Base-by-base conservation (phyloP, 2,888 invertebrate genomes). In the Leptinotarsa juncta region DNA sequence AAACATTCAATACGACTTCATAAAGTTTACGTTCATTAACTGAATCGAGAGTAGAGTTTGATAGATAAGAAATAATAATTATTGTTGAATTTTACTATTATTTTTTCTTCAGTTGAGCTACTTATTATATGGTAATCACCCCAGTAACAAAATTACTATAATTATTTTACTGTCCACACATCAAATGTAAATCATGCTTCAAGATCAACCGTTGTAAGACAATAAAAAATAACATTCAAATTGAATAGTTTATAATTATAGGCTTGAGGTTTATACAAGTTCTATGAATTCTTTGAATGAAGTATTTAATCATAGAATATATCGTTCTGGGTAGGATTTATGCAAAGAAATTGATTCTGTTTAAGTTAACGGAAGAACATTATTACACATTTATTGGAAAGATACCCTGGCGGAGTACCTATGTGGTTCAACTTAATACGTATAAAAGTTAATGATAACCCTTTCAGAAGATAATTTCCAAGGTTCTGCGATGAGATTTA, bases 121-220 rank as follows among this genome's bases (percentile, higher is more conserved):
- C 60, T 42, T 42, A 72, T 16, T 62, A 67, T 55, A 67, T 65
- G 65, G 65, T 75, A 70, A 72, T 72, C 70, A 75, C 48, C 23
- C 23, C 67, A 20, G 18, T 20, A 55, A 51, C 53, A 23, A 71
- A 75, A 75, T 73, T 72, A 75, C 75, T 75, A 70, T 73, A 75
- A 75, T 75, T 75, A 73, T 70, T 70, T 62, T 68, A 75, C 72
- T 75, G 72, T 75, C 75, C 73, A 75, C 75, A 75, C 75, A 67
- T 75, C 72, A 75, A 73, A 72, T 53, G 49, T 75, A 71, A 73
- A 73, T 75, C 73, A 67, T 50, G 73, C 70, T 72, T 70, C 10
- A 60, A 65, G 72, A 75, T 75, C 75, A 65, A 73, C 67, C 55
- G 65, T 67, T 75, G 75, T 75, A 73, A 72, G 57, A 72, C 60